phyloP scores from a whole-genome alignment of 2,888 invertebrate genomes.

The Corythucha ciliata region DNA sequence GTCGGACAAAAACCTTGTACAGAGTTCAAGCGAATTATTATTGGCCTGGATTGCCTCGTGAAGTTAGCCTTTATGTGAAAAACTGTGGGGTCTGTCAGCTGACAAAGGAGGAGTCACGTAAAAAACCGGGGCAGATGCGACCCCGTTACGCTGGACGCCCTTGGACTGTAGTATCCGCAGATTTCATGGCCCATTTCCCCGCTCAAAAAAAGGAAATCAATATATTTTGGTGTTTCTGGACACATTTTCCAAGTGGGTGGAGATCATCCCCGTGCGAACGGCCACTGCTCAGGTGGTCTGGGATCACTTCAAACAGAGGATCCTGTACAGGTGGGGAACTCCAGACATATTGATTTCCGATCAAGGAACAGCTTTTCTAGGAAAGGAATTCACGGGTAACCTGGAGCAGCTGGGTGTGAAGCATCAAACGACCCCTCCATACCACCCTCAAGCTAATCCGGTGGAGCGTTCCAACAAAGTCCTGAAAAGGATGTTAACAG shows the following conservation, averaged over 20 bases:
- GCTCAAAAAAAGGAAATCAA: conserved; percentile 33
- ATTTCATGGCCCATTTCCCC: conserved; percentile 38
- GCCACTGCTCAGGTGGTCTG: conserved; percentile 30
- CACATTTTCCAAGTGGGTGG: conserved; percentile 35
- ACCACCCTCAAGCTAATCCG: conserved; percentile 39
- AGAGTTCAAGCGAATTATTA: conserved; percentile 15
- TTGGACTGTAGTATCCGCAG: conserved; percentile 24
- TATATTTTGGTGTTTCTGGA: conserved; percentile 36
- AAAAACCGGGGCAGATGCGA: conserved; percentile 10
- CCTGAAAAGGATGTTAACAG: no score
- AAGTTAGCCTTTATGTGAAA: conserved; percentile 4
- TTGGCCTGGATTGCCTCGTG: conserved; percentile 18
- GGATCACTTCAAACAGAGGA: no score
- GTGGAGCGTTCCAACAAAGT: conserved; percentile 39
- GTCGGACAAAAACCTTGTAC: conserved; percentile 22
- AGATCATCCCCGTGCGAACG: conserved; percentile 29
- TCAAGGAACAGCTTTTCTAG: no score
- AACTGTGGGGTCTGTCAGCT: conserved; percentile 16
- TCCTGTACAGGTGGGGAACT: no score
- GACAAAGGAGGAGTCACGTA: conserved; percentile 4
- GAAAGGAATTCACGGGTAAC: no score
- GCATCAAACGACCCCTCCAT: conserved; percentile 35
- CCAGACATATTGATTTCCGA: no score
- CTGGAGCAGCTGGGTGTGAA: no score
- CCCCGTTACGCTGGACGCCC: conserved; percentile 13